Evolutionary conservation across 92 coral and sea anemone genomes (phyloP).

Genomic region (Meandrina meandrites): DNA sequence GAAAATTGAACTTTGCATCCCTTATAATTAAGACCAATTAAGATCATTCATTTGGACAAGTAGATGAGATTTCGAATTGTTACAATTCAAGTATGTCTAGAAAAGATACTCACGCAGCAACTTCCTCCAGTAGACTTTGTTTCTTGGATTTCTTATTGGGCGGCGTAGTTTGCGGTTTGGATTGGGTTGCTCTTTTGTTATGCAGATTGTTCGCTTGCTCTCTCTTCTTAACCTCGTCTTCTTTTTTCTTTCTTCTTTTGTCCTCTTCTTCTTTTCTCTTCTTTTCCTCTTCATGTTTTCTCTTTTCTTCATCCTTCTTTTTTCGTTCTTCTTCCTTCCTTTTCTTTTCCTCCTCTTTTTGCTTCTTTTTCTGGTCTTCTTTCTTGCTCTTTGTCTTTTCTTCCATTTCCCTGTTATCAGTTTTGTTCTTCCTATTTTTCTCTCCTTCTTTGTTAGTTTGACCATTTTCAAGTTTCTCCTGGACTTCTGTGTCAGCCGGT

Average conservation of each 20-base stretch:
- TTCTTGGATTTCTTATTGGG: slow-evolving; percentile 45
- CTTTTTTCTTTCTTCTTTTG: slow-evolving; percentile 27
- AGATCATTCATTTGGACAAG: neutral
- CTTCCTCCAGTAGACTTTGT: slow-evolving; percentile 44
- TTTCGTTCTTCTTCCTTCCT: slow-evolving; percentile 24
- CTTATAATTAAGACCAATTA: too few species aligned
- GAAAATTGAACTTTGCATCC: too few species aligned
- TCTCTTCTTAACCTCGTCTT: slow-evolving; percentile 35
- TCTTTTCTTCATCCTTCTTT: slow-evolving; percentile 24
- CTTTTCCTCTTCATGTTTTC: slow-evolving; percentile 25
- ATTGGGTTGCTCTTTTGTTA: neutral
- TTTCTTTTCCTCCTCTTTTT: slow-evolving; percentile 27
- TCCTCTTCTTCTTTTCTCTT: slow-evolving; percentile 27
- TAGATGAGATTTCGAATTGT: neutral
- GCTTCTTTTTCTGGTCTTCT: slow-evolving; percentile 35
- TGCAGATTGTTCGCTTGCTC: slow-evolving; percentile 32
- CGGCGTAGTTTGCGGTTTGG: slow-evolving; percentile 35
- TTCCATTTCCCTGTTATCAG: neutral
- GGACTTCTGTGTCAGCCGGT: neutral
- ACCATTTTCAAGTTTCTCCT: neutral
- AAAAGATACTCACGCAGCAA: slow-evolving; percentile 48
- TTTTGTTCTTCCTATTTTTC: neutral
- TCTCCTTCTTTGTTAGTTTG: neutral
- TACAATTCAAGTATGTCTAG: neutral
- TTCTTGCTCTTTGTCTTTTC: slow-evolving; percentile 11